phyloP scores from a whole-genome alignment of 2,888 invertebrate species.

The Panzeria rudis region DNA sequence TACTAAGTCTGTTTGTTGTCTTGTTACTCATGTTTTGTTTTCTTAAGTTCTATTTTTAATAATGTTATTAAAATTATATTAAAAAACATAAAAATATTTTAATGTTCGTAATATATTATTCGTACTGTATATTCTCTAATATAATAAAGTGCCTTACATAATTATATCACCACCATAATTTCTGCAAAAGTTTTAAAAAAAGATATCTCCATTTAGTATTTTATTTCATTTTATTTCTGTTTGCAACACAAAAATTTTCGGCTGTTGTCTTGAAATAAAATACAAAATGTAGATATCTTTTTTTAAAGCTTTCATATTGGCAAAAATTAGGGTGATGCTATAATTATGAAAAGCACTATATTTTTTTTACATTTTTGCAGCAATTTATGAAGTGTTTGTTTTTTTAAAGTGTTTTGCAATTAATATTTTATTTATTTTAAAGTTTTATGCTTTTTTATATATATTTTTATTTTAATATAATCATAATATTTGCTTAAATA shows the following conservation, averaged over 20 bases:
- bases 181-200: too few relatives aligned
- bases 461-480: conserved; percentile 20
- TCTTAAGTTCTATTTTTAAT: not conserved
- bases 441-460: conserved; percentile 1
- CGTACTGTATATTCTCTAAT: conserved; percentile 11
- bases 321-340: too few relatives aligned
- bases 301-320: too few relatives aligned
- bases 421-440: conserved; percentile 3
- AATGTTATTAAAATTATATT: conserved; percentile 29
- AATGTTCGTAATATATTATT: not conserved
- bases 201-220: too few relatives aligned
- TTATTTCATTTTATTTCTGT: too few relatives aligned
- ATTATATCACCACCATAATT: too few relatives aligned
- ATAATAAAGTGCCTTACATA: too few relatives aligned
- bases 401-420: conserved; percentile 18
- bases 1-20: conserved; percentile 13
- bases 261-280: too few relatives aligned
- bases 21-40: conserved; percentile 36
- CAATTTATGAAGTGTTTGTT: conserved; percentile 71
- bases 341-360: too few relatives aligned
- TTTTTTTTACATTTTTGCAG: conserved; percentile 59
- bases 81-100: conserved; percentile 15
- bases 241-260: too few relatives aligned
- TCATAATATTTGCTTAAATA: conserved; percentile 34
- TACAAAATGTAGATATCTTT: too few relatives aligned